Conservation (phyloP, 2,888 invertebrate genomes). For the Chydorus sphaericus region DNA sequence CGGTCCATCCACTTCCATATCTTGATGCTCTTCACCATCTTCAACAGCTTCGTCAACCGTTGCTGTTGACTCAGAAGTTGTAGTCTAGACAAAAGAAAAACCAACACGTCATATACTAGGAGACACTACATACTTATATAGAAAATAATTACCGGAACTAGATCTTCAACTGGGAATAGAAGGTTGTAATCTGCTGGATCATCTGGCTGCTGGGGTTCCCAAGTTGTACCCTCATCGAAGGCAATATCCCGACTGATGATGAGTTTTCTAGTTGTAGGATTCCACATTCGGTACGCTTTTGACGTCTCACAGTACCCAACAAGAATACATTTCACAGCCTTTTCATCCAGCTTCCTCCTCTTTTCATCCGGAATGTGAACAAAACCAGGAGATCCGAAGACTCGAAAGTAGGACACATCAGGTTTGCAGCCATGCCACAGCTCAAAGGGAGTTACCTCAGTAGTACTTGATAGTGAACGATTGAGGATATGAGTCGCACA, state of each 20-base stretch:
- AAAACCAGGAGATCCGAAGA: not conserved
- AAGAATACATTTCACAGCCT: not conserved
- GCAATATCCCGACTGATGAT: not conserved
- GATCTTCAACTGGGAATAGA: not conserved
- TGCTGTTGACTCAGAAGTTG: not conserved
- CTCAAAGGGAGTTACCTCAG: not conserved
- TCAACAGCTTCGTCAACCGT: not conserved
- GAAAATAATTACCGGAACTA: not conserved
- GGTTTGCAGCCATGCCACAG: not conserved
- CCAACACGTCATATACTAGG: not conserved
- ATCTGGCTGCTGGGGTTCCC: not conserved
- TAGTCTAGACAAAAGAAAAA: not conserved
- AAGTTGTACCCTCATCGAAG: not conserved
- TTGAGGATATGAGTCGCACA: slow-evolving; percentile 1
- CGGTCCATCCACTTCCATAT: not conserved
- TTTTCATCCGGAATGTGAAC: not conserved
- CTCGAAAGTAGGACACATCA: not conserved
- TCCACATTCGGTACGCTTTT: not conserved
- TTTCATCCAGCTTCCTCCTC: not conserved
- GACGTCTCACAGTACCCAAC: not conserved
- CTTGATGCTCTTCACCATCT: not conserved
- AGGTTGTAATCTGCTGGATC: not conserved
- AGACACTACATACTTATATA: not conserved
- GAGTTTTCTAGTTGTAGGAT: not conserved
- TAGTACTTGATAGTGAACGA: not conserved